Evolutionary conservation across 1,140 invertebrate species (phyloP).

Genomic region (Acromyrmex heyeri): DNA sequence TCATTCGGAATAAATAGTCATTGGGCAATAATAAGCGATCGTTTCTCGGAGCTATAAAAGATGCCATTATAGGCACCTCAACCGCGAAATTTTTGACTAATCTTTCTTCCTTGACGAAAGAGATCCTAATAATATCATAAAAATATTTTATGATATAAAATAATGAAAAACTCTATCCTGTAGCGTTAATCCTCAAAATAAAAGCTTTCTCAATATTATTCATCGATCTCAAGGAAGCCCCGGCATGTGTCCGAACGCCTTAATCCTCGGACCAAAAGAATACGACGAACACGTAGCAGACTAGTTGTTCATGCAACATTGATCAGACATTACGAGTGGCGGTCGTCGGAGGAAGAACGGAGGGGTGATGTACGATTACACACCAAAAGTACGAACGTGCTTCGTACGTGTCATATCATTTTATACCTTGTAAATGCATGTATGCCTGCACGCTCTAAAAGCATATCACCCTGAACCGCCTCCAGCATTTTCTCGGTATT

Average conservation of each 20-base stretch:
- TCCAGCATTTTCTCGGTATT: not conserved
- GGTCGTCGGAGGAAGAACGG: not conserved
- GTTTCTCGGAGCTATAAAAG: not conserved
- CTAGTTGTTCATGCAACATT: conserved; percentile 72
- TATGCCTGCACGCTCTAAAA: conserved; percentile 34
- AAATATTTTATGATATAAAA: not conserved
- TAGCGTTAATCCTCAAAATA: not conserved
- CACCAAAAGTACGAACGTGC: conserved; percentile 50
- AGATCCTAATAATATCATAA: not conserved
- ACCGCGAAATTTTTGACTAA: not conserved
- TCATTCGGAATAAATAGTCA: not conserved
- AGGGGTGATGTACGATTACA: conserved; percentile 65
- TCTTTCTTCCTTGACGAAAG: not conserved
- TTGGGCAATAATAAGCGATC: not conserved
- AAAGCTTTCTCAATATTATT: not conserved
- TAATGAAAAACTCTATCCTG: not conserved
- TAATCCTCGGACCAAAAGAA: conserved; percentile 38
- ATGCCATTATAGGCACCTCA: not conserved
- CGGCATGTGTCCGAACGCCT: not conserved
- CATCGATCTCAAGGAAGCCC: not conserved
- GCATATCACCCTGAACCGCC: conserved; percentile 8
- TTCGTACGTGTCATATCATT: conserved; percentile 54
- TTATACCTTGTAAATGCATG: conserved; percentile 16
- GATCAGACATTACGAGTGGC: conserved; percentile 72
- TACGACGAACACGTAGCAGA: conserved; percentile 69